Conservation (phyloP, 2,888 invertebrate genomes). For the Chrysodeixis includens region DNA sequence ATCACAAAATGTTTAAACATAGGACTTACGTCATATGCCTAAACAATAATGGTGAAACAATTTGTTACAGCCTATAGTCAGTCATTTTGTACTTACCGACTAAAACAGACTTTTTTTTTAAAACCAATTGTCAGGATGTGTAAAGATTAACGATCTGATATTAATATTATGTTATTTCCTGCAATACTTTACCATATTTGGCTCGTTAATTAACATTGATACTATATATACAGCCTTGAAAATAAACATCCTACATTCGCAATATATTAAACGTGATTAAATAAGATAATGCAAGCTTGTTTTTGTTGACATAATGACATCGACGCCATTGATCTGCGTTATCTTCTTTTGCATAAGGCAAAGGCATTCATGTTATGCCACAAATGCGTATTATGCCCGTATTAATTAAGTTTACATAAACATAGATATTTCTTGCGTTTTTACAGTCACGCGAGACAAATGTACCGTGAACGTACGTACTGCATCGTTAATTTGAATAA, state of each 20-base stretch:
- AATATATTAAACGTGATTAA: not conserved
- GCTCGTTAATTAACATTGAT: not conserved
- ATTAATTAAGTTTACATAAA: constrained; percentile 37
- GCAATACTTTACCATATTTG: not conserved
- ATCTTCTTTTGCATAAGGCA: constrained; percentile 23
- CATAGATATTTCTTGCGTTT: constrained; percentile 39
- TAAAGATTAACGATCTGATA: not conserved
- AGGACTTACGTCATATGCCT: not conserved
- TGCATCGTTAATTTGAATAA: constrained; percentile 50
- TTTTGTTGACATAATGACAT: not conserved
- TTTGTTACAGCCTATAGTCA: not conserved
- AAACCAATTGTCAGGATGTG: not conserved
- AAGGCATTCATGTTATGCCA: constrained; percentile 41
- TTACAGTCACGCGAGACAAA: constrained; percentile 42
- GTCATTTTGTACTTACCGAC: not conserved
- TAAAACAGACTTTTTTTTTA: not conserved
- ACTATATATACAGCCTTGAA: not conserved
- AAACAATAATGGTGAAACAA: not conserved
- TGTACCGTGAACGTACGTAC: constrained; percentile 39
- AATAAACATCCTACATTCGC: constrained; percentile 6
- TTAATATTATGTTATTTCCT: not conserved
- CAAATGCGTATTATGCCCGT: constrained; percentile 18
- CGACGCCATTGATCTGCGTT: not conserved
- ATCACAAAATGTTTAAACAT: constrained; percentile 4
- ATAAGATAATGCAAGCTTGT: not conserved